Percentiles rank a stretch among this genome's conserved stretches.
These are phyloP conservation scores for Shinisaurus crocodilurus DNA, from an alignment of 2,113 vertebrate genomes.

Conservation along the genomic window DNA sequence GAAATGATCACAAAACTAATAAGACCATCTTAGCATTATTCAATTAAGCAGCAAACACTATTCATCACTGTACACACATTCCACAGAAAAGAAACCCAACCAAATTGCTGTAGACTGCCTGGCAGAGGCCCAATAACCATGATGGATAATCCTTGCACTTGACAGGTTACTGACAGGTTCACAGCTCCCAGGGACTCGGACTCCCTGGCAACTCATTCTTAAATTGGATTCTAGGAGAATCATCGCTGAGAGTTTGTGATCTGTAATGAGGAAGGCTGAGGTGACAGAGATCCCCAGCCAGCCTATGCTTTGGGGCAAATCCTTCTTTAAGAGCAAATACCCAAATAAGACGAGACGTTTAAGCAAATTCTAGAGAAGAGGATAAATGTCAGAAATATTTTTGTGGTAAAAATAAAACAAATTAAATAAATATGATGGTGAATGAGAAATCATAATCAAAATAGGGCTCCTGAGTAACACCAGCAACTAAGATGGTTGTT, in stretches of 20 bases:
- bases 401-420: background rate
- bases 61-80: constrained; percentile 69
- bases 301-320: background rate
- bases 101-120: constrained; percentile 63
- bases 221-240: background rate
- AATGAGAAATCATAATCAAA: background rate
- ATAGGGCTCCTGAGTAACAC: background rate
- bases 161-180: constrained; percentile 48
- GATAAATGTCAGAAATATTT: background rate
- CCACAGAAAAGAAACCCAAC: constrained; percentile 61
- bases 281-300: background rate
- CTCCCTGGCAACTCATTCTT: constrained; percentile 8
- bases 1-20: constrained; percentile 66
- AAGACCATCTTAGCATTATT: constrained; percentile 72
- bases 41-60: constrained; percentile 67
- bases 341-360: background rate
- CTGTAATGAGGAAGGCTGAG: background rate
- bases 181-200: constrained; percentile 36
- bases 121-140: constrained; percentile 58
- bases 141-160: constrained; percentile 46
- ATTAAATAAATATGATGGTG: background rate
- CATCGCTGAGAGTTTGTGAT: background rate
- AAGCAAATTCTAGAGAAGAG: background rate
- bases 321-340: background rate
- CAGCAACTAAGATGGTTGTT: no score